phyloP scores from a whole-genome alignment of 1,140 invertebrate species.

The Macrobrachium nipponense region DNA sequence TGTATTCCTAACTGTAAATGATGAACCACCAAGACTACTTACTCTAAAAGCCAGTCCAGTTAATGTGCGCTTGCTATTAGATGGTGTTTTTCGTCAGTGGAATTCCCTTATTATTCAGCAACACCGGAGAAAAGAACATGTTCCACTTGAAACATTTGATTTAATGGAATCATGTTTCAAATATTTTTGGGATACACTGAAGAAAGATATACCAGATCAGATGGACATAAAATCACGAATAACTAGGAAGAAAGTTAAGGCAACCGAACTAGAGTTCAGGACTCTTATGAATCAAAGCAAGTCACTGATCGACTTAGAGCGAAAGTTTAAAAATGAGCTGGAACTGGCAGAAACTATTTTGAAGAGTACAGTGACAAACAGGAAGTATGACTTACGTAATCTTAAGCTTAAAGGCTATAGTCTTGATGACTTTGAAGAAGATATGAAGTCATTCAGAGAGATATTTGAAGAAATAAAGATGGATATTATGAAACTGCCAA shows the following conservation, averaged over 20 bases:
- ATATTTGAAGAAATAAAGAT: constrained; percentile 23
- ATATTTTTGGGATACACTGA: constrained; percentile 13
- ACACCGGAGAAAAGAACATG: constrained; percentile 45
- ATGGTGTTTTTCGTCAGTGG: constrained; percentile 56
- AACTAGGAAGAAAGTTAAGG: constrained; percentile 31
- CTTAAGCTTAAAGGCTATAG: constrained; percentile 61
- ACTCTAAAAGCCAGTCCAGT: not conserved
- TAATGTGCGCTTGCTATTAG: constrained; percentile 24
- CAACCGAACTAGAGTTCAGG: constrained; percentile 28
- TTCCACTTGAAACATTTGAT: constrained; percentile 54
- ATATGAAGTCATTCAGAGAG: constrained; percentile 35
- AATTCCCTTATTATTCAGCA: constrained; percentile 59
- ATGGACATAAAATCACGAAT: constrained; percentile 26
- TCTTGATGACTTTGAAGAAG: constrained; percentile 35
- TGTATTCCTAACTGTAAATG: constrained; percentile 38
- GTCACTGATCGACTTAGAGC: constrained; percentile 50
- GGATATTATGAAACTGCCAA: constrained; percentile 27
- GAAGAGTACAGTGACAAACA: constrained; percentile 53
- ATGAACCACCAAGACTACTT: not conserved
- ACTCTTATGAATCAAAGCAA: constrained; percentile 59
- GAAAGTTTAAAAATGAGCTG: constrained; percentile 49
- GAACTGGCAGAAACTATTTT: constrained; percentile 60
- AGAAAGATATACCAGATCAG: not conserved
- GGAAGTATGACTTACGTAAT: constrained; percentile 47
- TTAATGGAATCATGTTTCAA: constrained; percentile 57